phyloP scores from a whole-genome alignment of 2,888 invertebrate species.

The Drosophila picticornis region DNA sequence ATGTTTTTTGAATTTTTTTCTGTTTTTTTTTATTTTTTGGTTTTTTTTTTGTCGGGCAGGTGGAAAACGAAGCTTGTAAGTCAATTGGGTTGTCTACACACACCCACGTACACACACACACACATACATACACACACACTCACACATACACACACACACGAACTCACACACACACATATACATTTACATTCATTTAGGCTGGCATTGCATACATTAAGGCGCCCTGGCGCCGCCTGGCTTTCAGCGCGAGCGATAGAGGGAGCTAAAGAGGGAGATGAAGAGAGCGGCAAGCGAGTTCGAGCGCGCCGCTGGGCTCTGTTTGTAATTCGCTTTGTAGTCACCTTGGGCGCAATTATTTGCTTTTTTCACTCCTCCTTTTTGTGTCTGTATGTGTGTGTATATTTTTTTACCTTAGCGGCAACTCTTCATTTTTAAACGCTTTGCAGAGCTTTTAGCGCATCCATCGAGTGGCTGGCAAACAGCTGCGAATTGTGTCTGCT shows the following conservation, averaged over 20 bases:
- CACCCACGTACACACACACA: too few relatives aligned
- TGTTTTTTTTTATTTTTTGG: not conserved
- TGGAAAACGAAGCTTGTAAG: slow-evolving; percentile 53
- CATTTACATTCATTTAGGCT: slow-evolving; percentile 66
- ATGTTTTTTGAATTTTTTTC: slow-evolving; percentile 41
- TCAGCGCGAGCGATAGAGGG: slow-evolving; percentile 8
- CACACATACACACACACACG: slow-evolving; percentile 17
- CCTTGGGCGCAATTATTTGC: slow-evolving; percentile 78
- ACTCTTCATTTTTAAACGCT: slow-evolving; percentile 63
- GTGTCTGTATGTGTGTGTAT: not conserved
- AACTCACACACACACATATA: slow-evolving; percentile 22
- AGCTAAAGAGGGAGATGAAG: not conserved
- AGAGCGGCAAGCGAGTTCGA: not conserved
- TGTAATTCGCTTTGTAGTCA: slow-evolving; percentile 77
- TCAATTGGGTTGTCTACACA: slow-evolving; percentile 62
- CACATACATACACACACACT: slow-evolving; percentile 28
- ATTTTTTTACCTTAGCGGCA: slow-evolving; percentile 33
- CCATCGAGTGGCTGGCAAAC: slow-evolving; percentile 70
- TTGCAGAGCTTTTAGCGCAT: slow-evolving; percentile 56
- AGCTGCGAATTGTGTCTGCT: slow-evolving; percentile 55
- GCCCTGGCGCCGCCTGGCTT: slow-evolving; percentile 44
- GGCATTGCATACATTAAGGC: slow-evolving; percentile 69
- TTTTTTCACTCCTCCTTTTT: slow-evolving; percentile 23
- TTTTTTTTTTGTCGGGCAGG: slow-evolving; percentile 27
- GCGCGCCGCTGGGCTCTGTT: slow-evolving; percentile 61